Evolutionary conservation across 2,797 vertebrate genomes (phyloP).

Genomic region (Bradypus variegatus): DNA sequence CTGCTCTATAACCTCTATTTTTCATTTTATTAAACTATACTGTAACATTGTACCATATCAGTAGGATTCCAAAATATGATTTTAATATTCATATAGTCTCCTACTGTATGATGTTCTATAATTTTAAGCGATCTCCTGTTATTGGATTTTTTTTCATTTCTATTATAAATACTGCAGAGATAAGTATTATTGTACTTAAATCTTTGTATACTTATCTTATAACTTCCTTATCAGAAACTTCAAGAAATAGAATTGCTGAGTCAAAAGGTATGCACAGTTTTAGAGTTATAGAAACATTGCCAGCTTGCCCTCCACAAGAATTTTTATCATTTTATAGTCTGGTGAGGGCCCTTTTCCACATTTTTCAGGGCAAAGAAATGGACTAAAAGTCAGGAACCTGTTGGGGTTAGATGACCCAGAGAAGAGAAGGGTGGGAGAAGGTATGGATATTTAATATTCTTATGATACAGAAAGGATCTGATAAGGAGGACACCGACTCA

Average conservation of each 20-base stretch:
- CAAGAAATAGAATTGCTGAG: neutral
- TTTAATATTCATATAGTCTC: neutral
- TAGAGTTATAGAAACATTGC: neutral
- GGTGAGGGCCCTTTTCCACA: neutral
- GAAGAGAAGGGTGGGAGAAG: neutral
- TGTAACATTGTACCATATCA: neutral
- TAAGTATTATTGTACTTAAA: neutral
- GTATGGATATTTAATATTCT: neutral
- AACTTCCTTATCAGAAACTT: constrained; percentile 1
- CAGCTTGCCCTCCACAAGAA: neutral
- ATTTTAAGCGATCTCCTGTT: neutral
- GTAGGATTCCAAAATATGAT: neutral
- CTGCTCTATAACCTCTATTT: neutral
- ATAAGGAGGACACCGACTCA: neutral
- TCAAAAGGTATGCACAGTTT: neutral
- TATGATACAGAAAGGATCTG: neutral
- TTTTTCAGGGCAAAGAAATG: neutral
- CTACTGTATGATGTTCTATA: neutral
- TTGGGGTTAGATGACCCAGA: neutral
- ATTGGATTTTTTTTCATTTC: neutral
- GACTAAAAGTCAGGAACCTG: neutral
- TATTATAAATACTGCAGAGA: neutral
- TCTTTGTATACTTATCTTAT: neutral
- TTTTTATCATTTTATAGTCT: neutral
- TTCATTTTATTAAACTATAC: neutral